These are phyloP conservation scores for Tachycineta bicolor DNA, from an alignment of 2,113 vertebrate species.

Conservation along the genomic window DNA sequence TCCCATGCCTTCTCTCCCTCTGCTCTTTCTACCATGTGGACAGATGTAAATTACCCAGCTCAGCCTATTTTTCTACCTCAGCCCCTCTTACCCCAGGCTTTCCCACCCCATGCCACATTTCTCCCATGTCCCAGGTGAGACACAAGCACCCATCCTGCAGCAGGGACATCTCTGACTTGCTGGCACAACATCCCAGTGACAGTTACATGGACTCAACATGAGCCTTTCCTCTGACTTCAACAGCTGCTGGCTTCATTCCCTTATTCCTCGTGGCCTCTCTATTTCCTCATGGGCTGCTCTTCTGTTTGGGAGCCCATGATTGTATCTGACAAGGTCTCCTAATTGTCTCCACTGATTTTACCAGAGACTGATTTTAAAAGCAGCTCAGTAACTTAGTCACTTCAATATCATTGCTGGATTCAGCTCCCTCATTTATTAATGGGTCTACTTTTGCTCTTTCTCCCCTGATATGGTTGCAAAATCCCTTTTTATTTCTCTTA, in stretches of 20 bases:
- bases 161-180: not conserved
- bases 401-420: not conserved
- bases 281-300: constrained; percentile 11
- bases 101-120: not conserved
- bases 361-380: constrained; percentile 47
- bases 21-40: fast-evolving
- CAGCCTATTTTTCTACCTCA: not conserved
- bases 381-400: constrained; percentile 16
- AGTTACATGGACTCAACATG: not conserved
- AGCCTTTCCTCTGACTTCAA: not conserved
- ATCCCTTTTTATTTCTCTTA: constrained; percentile 26
- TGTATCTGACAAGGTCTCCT: constrained; percentile 38
- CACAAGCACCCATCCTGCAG: fast-evolving
- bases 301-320: constrained; percentile 32
- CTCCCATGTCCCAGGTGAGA: not conserved
- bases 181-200: not conserved
- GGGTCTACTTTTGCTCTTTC: constrained; percentile 18
- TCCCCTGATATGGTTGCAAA: constrained; percentile 28
- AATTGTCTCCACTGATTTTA: constrained; percentile 32
- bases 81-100: not conserved
- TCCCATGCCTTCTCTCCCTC: not conserved
- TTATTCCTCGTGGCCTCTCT: not conserved
- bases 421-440: constrained; percentile 39
- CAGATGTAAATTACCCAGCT: not conserved
- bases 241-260: not conserved